phyloP scores from a whole-genome alignment of 1,140 invertebrate genomes.

The Eriosoma lanigerum region DNA sequence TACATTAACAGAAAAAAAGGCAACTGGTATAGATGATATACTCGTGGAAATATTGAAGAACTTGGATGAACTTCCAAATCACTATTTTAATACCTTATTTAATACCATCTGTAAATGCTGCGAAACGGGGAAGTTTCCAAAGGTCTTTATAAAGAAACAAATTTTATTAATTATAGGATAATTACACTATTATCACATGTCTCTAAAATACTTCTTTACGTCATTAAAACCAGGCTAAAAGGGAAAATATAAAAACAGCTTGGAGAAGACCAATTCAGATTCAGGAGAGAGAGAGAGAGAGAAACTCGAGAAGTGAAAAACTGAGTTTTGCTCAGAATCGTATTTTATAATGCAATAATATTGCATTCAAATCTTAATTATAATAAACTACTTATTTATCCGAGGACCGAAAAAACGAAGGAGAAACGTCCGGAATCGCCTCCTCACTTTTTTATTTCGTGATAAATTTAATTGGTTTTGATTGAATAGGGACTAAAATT shows the following conservation, averaged over 20 bases:
- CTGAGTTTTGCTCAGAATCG: too few species aligned
- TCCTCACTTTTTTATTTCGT: too few species aligned
- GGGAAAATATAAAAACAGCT: not conserved
- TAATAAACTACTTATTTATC: too few species aligned
- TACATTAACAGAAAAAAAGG: not conserved
- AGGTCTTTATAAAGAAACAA: too few species aligned
- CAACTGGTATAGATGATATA: slow-evolving; percentile 22
- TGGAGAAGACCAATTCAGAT: not conserved
- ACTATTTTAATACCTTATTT: not conserved
- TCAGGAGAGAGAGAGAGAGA: not conserved
- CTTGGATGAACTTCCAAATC: slow-evolving; percentile 17
- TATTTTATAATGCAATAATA: too few species aligned
- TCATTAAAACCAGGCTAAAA: slow-evolving; percentile 19
- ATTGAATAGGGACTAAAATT: too few species aligned
- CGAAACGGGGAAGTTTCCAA: not conserved
- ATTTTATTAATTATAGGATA: slow-evolving; percentile 14
- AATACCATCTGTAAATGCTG: not conserved
- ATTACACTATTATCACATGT: too few species aligned
- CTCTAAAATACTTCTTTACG: slow-evolving; percentile 10
- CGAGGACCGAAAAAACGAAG: too few species aligned
- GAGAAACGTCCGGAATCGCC: too few species aligned
- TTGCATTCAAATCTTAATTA: too few species aligned
- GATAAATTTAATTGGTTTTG: too few species aligned
- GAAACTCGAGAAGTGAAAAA: too few species aligned
- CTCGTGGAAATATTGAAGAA: slow-evolving; percentile 18